Conservation (phyloP, 1,140 invertebrate species). For the Octopus bimaculoides region DNA sequence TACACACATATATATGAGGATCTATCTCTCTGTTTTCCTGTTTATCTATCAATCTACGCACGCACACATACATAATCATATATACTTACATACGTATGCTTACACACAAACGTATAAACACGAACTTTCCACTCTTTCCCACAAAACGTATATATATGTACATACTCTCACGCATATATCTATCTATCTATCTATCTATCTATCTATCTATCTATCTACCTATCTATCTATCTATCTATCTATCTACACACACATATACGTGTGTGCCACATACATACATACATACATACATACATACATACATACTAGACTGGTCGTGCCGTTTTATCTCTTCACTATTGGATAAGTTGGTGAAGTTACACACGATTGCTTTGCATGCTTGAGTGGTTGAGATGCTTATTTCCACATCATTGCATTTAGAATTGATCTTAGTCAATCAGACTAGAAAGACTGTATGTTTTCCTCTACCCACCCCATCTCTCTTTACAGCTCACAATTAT, state of each 20-base stretch:
- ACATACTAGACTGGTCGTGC: too few species aligned
- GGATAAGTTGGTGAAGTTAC: too few species aligned
- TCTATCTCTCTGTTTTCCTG: neutral
- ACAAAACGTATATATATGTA: neutral
- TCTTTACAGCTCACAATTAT: too few species aligned
- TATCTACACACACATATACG: neutral
- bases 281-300: neutral
- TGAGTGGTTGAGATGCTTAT: too few species aligned
- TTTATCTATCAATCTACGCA: neutral
- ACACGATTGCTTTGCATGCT: too few species aligned
- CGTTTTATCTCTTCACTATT: too few species aligned
- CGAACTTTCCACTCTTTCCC: neutral
- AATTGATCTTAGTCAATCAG: too few species aligned
- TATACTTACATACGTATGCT: neutral
- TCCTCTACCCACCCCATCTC: too few species aligned
- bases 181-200: neutral
- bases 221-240: neutral
- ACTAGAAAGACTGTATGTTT: too few species aligned
- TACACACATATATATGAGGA: neutral
- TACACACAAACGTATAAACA: neutral
- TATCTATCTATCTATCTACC: neutral
- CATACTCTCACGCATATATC: neutral
- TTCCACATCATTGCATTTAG: too few species aligned
- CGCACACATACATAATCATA: neutral
- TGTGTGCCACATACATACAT: neutral